Base-by-base conservation (phyloP, 2,888 invertebrate genomes). In the Cryptophagus acutangulus region DNA sequence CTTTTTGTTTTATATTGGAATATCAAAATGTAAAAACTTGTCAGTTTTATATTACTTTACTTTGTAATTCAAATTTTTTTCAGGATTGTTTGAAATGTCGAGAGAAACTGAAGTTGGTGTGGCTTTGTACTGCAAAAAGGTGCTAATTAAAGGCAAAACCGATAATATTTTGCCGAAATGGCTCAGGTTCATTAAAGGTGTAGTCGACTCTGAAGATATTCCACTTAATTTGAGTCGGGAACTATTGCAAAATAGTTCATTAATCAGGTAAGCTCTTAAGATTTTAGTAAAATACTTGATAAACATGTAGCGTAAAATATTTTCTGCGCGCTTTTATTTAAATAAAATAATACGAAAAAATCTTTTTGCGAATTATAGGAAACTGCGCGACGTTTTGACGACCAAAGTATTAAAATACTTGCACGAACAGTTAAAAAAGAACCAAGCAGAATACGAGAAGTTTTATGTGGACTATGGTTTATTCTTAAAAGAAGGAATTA, bases 141-240 rank as follows among this genome's bases (percentile, higher is more conserved):
- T 97, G 38, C 75, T 97, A 45, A 95, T 97, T 46, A 91, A 95
- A 71, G 86, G 82, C 58, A 87, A 86, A 63, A 87, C 92, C 1
- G 91, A 91, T 43, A 87, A 90, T 61, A 79, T 96, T 49, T 71
- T 96, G 46, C 95, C 95, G 0, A 90, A 92, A 63, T 97, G 95
- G 92, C 73, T 97, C 53, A 76, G 96, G 56, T 97, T 97, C 71
- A 76, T 97, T 2, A 93, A 93, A 78, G 96, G 95, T 63, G 95
- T 97, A 17, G 93, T 97, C 10, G 97, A 97, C 74, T 95, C 94
- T 1, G 97, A 97, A 74, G 97, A 97, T 70, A 95, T 97, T 73
- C 97, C 97, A 28, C 73, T 97, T 40, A 97, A 97, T 78, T 76
- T 97, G 45, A 96, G 95, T 65, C 78, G 97, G 62, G 97, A 97